Evolutionary conservation across 2,888 invertebrate genomes (phyloP).

Genomic region (Sinotaia quadrata): DNA sequence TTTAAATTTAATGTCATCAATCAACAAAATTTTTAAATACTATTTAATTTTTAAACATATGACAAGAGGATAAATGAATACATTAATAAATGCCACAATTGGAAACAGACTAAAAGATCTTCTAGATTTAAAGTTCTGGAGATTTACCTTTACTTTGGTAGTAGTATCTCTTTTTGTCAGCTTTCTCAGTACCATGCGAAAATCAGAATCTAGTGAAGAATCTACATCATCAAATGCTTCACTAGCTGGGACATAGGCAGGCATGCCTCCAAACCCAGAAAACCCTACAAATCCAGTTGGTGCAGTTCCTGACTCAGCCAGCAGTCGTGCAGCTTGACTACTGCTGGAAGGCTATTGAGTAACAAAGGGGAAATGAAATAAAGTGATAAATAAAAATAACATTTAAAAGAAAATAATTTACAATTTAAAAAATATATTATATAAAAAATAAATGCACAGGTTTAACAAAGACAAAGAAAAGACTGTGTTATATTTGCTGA

Average conservation of each 20-base stretch:
- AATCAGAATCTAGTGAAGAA: conserved; percentile 79
- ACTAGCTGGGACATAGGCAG: conserved; percentile 76
- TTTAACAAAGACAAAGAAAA: no score
- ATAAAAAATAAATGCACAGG: no score
- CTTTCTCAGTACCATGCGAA: conserved; percentile 86
- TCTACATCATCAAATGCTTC: conserved; percentile 77
- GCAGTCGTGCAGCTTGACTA: conserved; percentile 87
- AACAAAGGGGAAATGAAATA: not conserved
- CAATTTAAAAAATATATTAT: no score
- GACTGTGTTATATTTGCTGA: no score
- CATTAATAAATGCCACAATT: no score
- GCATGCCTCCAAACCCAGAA: conserved; percentile 76
- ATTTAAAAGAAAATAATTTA: not conserved
- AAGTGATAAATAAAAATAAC: not conserved
- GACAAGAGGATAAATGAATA: no score
- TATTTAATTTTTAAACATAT: no score
- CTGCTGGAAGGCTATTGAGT: conserved; percentile 89
- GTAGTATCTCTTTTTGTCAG: conserved; percentile 91
- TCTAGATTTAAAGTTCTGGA: no score
- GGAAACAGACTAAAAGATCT: no score
- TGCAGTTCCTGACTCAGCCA: conserved; percentile 74
- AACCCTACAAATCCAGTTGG: conserved; percentile 79
- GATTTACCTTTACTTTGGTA: conserved; percentile 86
- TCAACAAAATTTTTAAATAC: no score
- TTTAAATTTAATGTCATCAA: no score